A percentile compares a stretch with the other conserved stretches of the same genome.
phyloP scores from a whole-genome alignment of 2,888 invertebrate genomes.

The Ecliptopera silaceata region DNA sequence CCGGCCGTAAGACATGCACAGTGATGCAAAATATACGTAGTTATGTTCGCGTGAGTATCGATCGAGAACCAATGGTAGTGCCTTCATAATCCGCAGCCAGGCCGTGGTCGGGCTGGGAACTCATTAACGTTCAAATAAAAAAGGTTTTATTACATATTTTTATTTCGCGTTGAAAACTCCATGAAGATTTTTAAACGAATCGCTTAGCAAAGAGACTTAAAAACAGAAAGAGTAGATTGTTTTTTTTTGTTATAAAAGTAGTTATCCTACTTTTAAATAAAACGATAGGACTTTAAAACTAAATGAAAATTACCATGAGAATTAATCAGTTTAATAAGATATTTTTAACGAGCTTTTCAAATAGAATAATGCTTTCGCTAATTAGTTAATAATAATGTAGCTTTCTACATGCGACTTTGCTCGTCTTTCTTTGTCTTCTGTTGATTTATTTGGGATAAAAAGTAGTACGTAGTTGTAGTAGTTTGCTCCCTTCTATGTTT shows the following conservation, averaged over 20 bases:
- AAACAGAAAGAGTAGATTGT: background rate
- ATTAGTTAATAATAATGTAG: too few relatives aligned
- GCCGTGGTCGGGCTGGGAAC: constrained; percentile 60
- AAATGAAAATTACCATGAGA: too few relatives aligned
- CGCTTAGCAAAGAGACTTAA: constrained; percentile 32
- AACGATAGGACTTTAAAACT: background rate
- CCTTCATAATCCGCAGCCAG: constrained; percentile 61
- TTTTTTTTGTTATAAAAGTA: background rate
- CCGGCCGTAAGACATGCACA: too few relatives aligned
- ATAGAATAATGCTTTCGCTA: too few relatives aligned
- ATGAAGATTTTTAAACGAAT: constrained; percentile 39
- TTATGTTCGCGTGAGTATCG: constrained; percentile 2
- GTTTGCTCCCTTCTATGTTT: too few relatives aligned
- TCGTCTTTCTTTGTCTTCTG: too few relatives aligned
- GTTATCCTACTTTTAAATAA: background rate
- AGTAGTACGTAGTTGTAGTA: too few relatives aligned
- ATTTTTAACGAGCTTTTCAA: too few relatives aligned
- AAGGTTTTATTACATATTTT: constrained; percentile 73
- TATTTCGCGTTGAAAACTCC: constrained; percentile 58
- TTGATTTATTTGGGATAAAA: too few relatives aligned
- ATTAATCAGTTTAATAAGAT: too few relatives aligned
- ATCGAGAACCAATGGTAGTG: constrained; percentile 41
- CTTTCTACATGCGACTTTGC: too few relatives aligned
- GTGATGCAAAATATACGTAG: too few relatives aligned
- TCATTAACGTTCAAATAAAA: constrained; percentile 71